Percentiles rank a stretch among this genome's conserved stretches.
These are phyloP conservation scores for Aproaerema taeniolella DNA, from an alignment of 2,888 invertebrate genomes.

Conservation along the genomic window DNA sequence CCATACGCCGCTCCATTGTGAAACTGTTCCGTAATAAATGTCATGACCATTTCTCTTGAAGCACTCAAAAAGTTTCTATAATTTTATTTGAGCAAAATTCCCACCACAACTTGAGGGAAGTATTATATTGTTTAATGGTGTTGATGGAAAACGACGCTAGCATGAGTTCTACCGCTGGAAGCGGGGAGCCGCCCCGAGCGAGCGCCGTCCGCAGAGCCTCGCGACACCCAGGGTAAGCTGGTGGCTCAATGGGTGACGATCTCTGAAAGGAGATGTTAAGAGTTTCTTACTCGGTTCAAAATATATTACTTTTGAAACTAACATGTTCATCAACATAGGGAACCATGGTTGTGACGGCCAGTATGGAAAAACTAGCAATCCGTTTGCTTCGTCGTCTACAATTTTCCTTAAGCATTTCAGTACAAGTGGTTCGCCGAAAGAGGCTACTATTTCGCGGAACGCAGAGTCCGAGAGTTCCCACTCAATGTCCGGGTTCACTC, in stretches of 20 bases:
- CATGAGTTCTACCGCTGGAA: not conserved
- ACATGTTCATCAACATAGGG: not conserved
- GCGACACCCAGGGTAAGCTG: constrained; percentile 15
- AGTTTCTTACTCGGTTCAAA: not conserved
- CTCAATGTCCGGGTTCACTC: no score
- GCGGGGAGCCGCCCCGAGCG: not conserved
- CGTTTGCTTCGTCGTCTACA: not conserved
- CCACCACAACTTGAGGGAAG: constrained; percentile 17
- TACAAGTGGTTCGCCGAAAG: no score
- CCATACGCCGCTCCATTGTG: constrained; percentile 14
- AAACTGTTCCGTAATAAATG: constrained; percentile 6
- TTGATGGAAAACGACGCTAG: not conserved
- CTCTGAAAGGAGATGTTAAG: not conserved
- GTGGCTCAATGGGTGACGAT: not conserved
- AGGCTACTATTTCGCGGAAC: no score
- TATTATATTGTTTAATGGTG: not conserved
- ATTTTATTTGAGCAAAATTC: constrained; percentile 8
- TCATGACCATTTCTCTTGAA: not conserved
- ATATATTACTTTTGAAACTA: not conserved
- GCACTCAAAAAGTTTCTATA: not conserved
- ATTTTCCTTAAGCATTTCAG: no score
- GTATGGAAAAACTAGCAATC: not conserved
- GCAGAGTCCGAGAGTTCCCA: no score
- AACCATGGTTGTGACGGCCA: not conserved
- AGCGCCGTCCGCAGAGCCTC: not conserved